Conservation (phyloP, 1,140 invertebrate species). For the Drosophila hydei region DNA sequence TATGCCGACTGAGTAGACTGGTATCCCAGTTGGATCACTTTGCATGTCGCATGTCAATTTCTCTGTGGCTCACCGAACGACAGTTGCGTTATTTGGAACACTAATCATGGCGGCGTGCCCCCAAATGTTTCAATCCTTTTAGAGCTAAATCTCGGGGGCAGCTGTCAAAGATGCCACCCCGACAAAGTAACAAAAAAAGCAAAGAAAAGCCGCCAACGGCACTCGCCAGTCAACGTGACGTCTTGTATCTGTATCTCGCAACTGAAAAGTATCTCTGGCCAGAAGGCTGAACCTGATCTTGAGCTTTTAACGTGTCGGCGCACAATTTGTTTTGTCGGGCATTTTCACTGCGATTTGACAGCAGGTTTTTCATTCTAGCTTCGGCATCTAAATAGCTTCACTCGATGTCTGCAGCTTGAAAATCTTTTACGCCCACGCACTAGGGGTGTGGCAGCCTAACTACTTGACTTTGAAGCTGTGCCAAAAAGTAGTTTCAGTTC, state of each 20-base stretch:
- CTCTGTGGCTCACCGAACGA: conserved; percentile 38
- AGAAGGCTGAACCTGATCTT: conserved; percentile 54
- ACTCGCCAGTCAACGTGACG: conserved; percentile 40
- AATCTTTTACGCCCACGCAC: conserved; percentile 25
- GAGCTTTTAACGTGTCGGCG: conserved; percentile 50
- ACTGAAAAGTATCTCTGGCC: neutral
- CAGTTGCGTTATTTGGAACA: conserved; percentile 70
- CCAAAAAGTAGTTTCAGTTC: conserved; percentile 24
- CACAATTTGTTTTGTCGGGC: conserved; percentile 75
- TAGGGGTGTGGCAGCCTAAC: conserved; percentile 17
- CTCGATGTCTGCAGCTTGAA: conserved; percentile 2
- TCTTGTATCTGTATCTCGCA: conserved; percentile 7
- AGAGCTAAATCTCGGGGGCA: conserved; percentile 31
- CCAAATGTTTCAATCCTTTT: conserved; percentile 71
- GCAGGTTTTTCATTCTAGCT: conserved; percentile 19
- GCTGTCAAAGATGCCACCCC: conserved; percentile 30
- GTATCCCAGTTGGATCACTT: conserved; percentile 31
- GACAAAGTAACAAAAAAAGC: conserved; percentile 29
- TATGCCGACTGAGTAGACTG: conserved; percentile 18
- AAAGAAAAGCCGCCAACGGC: conserved; percentile 59
- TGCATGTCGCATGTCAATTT: conserved; percentile 70
- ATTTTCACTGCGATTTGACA: conserved; percentile 48
- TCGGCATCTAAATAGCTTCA: conserved; percentile 11
- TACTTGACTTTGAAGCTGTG: conserved; percentile 5
- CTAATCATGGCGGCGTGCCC: conserved; percentile 71